Evolutionary conservation across 2,888 invertebrate species (phyloP).

Genomic region (Netelia inedita): DNA sequence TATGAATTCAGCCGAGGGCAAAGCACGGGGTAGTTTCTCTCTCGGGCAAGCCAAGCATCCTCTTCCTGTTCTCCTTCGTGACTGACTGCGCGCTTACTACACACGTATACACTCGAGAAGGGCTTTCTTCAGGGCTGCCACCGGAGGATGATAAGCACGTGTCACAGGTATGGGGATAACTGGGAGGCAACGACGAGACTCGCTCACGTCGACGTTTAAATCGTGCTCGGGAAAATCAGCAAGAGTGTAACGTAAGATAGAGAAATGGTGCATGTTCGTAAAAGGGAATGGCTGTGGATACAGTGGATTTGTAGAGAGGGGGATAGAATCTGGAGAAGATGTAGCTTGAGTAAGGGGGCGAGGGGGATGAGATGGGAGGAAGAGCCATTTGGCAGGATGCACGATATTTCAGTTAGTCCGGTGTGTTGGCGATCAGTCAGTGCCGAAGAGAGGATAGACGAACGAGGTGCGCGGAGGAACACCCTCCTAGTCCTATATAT

Average conservation of each 20-base stretch:
- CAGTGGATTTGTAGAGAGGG: slow-evolving; percentile 1
- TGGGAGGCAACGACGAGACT: not conserved
- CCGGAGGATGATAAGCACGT: not conserved
- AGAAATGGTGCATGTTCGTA: slow-evolving; percentile 13
- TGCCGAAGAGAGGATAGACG: slow-evolving; percentile 59
- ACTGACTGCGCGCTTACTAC: not conserved
- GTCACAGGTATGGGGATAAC: not conserved
- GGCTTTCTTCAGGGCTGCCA: not conserved
- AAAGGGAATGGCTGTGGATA: slow-evolving; percentile 1
- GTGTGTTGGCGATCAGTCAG: slow-evolving; percentile 58
- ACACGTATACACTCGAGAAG: not conserved
- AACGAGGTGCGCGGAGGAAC: slow-evolving; percentile 42
- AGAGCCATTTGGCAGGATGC: slow-evolving; percentile 56
- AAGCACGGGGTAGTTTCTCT: not conserved
- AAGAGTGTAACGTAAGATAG: not conserved
- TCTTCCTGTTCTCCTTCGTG: not conserved
- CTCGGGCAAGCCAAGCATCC: not conserved
- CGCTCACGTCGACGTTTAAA: slow-evolving; percentile 38
- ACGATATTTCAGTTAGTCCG: slow-evolving; percentile 64
- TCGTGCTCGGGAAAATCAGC: slow-evolving; percentile 14
- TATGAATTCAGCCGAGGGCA: slow-evolving; percentile 49
- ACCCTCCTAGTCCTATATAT: slow-evolving; percentile 7
- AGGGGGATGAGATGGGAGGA: slow-evolving; percentile 35
- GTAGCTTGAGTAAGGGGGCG: not conserved
- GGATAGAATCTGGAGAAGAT: slow-evolving; percentile 4